These are phyloP conservation scores for Panthera leo DNA, from an alignment of 2,113 vertebrate species.

Conservation along the genomic window DNA sequence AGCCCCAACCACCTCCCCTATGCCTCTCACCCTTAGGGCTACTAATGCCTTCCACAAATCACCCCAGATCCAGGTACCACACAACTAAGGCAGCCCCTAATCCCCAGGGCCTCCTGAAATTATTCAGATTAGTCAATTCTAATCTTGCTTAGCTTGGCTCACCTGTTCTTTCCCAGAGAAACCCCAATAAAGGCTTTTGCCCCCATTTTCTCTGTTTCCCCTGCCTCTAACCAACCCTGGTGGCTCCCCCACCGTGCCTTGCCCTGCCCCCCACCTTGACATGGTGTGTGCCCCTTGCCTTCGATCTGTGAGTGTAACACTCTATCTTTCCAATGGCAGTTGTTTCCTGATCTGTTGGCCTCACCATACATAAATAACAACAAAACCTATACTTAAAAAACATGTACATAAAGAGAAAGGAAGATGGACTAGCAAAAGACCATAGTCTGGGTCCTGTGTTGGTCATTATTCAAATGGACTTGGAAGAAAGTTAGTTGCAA, in stretches of 20 bases:
- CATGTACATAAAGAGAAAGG: neutral
- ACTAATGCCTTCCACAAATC: neutral
- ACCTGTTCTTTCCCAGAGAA: neutral
- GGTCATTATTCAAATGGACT: neutral
- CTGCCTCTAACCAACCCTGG: neutral
- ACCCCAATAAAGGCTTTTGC: neutral
- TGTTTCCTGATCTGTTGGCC: neutral
- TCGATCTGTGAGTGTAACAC: neutral
- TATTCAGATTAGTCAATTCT: neutral
- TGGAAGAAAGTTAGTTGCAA: neutral
- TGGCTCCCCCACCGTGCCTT: neutral
- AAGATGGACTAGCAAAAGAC: neutral
- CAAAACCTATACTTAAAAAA: neutral
- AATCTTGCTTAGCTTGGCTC: neutral
- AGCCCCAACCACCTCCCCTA: neutral
- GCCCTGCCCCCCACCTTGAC: rapidly evolving
- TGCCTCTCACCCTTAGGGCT: neutral
- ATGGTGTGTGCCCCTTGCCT: neutral
- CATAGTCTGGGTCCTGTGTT: neutral
- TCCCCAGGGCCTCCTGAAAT: neutral
- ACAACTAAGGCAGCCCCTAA: neutral
- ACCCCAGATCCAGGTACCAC: neutral
- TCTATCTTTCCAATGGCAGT: neutral
- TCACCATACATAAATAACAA: neutral
- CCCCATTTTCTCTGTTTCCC: neutral